Evolutionary conservation across 2,888 invertebrate species (phyloP), one percentile per base, ranked within the genome.

Genomic region (Hydrotaea cyrtoneurina): DNA sequence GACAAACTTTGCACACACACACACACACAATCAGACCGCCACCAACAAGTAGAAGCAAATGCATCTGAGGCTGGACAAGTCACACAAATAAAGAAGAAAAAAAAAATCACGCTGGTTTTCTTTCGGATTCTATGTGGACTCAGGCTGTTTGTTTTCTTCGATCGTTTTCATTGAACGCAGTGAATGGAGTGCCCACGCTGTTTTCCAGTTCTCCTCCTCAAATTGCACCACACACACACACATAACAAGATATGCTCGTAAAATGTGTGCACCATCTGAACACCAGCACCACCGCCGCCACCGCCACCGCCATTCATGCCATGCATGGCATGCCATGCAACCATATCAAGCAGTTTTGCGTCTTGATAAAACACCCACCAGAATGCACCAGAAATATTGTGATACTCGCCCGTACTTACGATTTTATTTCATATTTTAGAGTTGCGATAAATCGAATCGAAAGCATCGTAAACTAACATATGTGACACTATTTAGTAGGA

Each of bases 351-450:
- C 79, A 64, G 64, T 79, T 83, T n/a, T n/a, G n/a, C n/a, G n/a
- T n/a, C n/a, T n/a, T 80, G 79, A 77, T 80, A 80, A n/a, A 80
- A 83, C 79, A 73, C 82, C 79, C 79, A 83, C 83, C 83, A 21
- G n/a, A 72, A 73, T 74, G 66, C 46, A 69, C 8, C 46, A 39
- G n/a, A 53, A n/a, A 80, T 55, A 21, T 19, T 55, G 17, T 55
- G 55, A 55, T 55, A 55, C 55, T 8, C 55, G 55, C 23, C 23
- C 21, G 10, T 21, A 19, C 23, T 55, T 55, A 21, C 21, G 55
- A 55, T 55, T 55, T 23, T 55, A 55, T 55, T 55, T 55, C 55
- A 21, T 21, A 21, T 1, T 55, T 21, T 55, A 21, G 21, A 55
- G 23, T 55, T 21, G 55, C 55, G 55, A 55, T 55, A 55, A 55